Evolutionary conservation across 1,140 invertebrate species (phyloP).

Genomic region (Amphibalanus amphitrite): DNA sequence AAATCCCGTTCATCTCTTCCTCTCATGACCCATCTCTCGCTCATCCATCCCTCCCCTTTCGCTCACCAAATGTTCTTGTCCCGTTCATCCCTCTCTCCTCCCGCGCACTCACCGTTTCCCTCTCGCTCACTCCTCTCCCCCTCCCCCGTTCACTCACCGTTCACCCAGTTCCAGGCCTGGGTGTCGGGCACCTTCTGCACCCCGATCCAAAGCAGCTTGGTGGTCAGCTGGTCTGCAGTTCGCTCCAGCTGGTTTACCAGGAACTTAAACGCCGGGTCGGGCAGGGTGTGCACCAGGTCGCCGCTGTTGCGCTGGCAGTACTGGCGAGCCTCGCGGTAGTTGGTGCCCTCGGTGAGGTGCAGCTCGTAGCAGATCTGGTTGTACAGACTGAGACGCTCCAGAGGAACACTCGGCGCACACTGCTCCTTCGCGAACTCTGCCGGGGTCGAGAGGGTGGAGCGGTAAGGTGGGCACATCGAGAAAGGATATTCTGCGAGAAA

Average conservation of each 20-base stretch:
- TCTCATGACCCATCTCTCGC: too few species aligned
- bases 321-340: slow-evolving; percentile 36
- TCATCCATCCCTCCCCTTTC: too few species aligned
- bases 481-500: too few species aligned
- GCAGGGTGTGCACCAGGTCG: slow-evolving; percentile 56
- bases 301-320: slow-evolving; percentile 44
- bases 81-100: too few species aligned
- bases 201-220: slow-evolving; percentile 77
- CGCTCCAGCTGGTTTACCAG: slow-evolving; percentile 54
- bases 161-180: slow-evolving; percentile 75
- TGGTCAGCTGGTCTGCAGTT: slow-evolving; percentile 50
- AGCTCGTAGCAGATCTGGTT: slow-evolving; percentile 78
- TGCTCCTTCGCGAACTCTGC: slow-evolving; percentile 24
- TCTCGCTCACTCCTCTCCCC: not conserved
- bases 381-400: slow-evolving; percentile 44
- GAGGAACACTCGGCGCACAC: slow-evolving; percentile 21
- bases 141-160: slow-evolving; percentile 41
- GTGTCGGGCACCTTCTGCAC: slow-evolving; percentile 70
- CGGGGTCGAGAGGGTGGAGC: not conserved
- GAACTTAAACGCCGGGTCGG: slow-evolving; percentile 49
- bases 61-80: too few species aligned
- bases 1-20: too few species aligned
- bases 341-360: slow-evolving; percentile 4
- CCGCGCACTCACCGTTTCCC: not conserved
- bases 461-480: too few species aligned